Base-by-base conservation (phyloP, 2,113 vertebrate species). In the Nerophis ophidion region DNA sequence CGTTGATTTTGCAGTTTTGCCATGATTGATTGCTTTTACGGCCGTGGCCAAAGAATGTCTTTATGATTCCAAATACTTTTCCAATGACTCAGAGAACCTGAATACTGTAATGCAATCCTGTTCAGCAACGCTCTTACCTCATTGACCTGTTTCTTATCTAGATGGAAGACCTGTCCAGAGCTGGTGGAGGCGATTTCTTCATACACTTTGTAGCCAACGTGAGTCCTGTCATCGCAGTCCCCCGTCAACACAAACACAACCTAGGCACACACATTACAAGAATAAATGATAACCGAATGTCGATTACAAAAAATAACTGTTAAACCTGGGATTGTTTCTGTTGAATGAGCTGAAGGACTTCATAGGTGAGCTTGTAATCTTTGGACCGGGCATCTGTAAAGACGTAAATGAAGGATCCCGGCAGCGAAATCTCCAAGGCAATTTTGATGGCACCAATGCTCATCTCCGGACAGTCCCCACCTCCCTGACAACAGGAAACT, bases 121-220 rank as follows among this genome's bases (percentile, higher is more conserved):
- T 57, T 48, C 44, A 38, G 26, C 16, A 6, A 52, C 13, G 12
- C n/a, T 63, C 82, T 92, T 86, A 99, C 97, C 95, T 99, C 97
- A 78, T 99, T 98, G 65, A 99, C 97, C 86, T 99, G 97, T 54
- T 94, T 99, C 84, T 99, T 99, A 82, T 99, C 95, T 69, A 99
- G 84, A 77, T 99, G 97, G 79, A 99, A 99, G 61, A 99, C 91
- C 82, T 99, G 97, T 34, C 97, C 97, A 50, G 97, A 99, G 80
- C 97, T 99, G 10, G 97, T 99, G 8, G 97, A 99, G 38, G 97
- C 97, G 15, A 99, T 99, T 88, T 99, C 97, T 87, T 99, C 97
- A 40, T 98, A 99, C 15, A 89, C 95, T 73, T 94, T 98, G 80
- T 99, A 99, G 67, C 97, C 96, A 6, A 94, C 83, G 60, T 99